Percentiles rank a stretch among this genome's conserved stretches.
Conservation (phyloP, 1,140 invertebrate species). For the Coenobita brevimanus region DNA sequence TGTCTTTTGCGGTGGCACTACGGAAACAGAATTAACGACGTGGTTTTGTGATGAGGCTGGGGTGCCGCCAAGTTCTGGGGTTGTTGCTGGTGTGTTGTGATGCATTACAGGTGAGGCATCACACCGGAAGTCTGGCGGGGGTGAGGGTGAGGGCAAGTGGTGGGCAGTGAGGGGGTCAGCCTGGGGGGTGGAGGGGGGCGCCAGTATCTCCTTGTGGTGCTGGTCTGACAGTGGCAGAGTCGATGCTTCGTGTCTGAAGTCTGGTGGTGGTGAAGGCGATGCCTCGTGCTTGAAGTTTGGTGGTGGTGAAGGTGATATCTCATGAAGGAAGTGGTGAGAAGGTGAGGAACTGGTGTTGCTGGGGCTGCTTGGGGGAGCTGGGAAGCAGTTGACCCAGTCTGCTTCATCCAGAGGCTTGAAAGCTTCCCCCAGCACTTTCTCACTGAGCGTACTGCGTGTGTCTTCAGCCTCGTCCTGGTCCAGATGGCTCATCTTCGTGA, state of each 20-base stretch:
- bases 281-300: constrained; percentile 53
- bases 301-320: constrained; percentile 53
- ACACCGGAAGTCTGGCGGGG: constrained; percentile 39
- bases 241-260: constrained; percentile 33
- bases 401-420: constrained; percentile 56
- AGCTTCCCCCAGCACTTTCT: constrained; percentile 21
- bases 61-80: neutral
- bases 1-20: constrained; percentile 9
- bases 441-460: constrained; percentile 32
- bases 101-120: neutral
- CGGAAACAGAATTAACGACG: neutral
- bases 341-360: constrained; percentile 40
- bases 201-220: neutral
- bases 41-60: neutral
- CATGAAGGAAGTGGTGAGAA: constrained; percentile 47
- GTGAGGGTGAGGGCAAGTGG: neutral
- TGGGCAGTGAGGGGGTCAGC: neutral
- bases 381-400: constrained; percentile 54
- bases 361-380: constrained; percentile 56
- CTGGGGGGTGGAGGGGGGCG: neutral
- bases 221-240: constrained; percentile 37
- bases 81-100: neutral
- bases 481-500: constrained; percentile 50
- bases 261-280: constrained; percentile 43
- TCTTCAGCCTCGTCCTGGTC: constrained; percentile 55